phyloP scores from a whole-genome alignment of 2,797 vertebrate genomes.

The Picus viridis region DNA sequence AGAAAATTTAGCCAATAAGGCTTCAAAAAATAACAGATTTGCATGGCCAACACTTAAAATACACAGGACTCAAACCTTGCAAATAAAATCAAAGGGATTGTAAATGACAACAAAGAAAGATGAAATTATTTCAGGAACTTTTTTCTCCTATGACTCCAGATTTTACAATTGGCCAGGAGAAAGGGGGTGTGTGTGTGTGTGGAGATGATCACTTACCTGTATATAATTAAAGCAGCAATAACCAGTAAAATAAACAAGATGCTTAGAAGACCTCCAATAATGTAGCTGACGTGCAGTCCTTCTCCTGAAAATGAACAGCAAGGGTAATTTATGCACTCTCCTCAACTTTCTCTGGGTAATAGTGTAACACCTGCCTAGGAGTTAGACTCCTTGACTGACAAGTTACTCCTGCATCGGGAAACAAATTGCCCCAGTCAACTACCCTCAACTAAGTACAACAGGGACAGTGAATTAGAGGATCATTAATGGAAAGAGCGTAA shows the following conservation, averaged over 20 bases:
- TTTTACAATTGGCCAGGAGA: neutral
- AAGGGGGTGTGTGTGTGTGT: too few relatives aligned
- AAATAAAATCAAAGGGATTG: neutral
- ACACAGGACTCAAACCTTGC: neutral
- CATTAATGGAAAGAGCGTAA: neutral
- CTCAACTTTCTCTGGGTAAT: neutral
- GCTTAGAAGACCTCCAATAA: conserved; percentile 92
- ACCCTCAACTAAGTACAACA: neutral
- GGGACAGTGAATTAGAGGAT: neutral
- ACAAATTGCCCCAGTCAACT: neutral
- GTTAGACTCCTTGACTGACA: neutral
- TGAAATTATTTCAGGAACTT: neutral
- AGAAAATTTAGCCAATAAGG: neutral
- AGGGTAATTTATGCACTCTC: neutral
- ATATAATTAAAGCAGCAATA: conserved; percentile 90
- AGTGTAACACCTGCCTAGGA: neutral
- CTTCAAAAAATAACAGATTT: neutral
- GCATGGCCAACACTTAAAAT: neutral
- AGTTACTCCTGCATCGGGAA: neutral
- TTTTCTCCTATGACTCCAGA: neutral
- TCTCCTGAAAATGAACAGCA: conserved; percentile 81
- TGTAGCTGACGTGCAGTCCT: conserved; percentile 92
- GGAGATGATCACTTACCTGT: conserved; percentile 84
- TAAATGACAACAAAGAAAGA: neutral
- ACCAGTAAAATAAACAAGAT: conserved; percentile 91